These are phyloP conservation scores for Metridium senile DNA, from an alignment of 92 coral and sea anemone genomes.

Conservation along the genomic window DNA sequence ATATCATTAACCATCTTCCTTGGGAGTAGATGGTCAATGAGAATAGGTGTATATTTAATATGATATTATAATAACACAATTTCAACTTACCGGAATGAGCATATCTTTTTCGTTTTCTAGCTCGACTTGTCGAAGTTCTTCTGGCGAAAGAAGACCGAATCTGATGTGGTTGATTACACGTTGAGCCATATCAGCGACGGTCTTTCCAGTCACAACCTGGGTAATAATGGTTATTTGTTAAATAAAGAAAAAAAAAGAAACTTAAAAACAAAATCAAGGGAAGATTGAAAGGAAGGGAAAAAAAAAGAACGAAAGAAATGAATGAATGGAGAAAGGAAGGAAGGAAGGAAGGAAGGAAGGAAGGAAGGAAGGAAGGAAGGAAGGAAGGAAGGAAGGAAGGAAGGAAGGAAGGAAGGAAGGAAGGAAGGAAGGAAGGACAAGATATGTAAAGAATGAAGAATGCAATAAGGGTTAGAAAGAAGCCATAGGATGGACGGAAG, in stretches of 20 bases:
- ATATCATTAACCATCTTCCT: too few species aligned
- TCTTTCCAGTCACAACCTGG: constrained; percentile 83
- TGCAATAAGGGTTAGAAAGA: not conserved
- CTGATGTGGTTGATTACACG: constrained; percentile 75
- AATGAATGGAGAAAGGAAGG: not conserved
- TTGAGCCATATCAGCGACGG: constrained; percentile 75
- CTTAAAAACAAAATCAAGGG: not conserved
- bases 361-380: not conserved
- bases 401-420: not conserved
- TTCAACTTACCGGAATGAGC: constrained; percentile 90
- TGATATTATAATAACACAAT: too few species aligned
- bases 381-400: not conserved
- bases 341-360: not conserved
- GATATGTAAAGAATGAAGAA: not conserved
- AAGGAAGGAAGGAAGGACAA: not conserved
- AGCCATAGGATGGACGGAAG: not conserved
- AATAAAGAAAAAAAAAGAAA: too few species aligned
- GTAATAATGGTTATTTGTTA: too few species aligned
- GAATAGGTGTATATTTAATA: too few species aligned
- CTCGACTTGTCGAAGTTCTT: constrained; percentile 90
- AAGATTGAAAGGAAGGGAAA: not conserved
- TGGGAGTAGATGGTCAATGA: too few species aligned
- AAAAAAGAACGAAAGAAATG: not conserved
- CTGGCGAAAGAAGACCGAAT: constrained; percentile 83
- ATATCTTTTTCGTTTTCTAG: constrained; percentile 84